Percentiles rank a stretch among this genome's conserved stretches.
These are phyloP conservation scores for Pentalonia nigronervosa DNA, from an alignment of 1,140 invertebrate species.

Conservation along the genomic window DNA sequence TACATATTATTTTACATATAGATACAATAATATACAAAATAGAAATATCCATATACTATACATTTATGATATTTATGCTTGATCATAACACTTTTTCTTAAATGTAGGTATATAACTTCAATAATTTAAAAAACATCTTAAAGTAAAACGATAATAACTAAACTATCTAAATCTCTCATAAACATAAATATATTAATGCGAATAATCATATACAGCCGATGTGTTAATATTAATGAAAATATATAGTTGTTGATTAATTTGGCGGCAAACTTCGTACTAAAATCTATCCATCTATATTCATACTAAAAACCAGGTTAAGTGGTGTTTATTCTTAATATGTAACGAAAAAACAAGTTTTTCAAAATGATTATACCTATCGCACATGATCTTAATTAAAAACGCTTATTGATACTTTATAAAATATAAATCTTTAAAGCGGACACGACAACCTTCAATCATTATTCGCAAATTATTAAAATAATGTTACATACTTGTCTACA, in stretches of 20 bases:
- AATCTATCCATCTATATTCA: background rate
- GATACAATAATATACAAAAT: background rate
- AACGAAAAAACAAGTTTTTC: constrained; percentile 1
- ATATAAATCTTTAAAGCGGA: background rate
- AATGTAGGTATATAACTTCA: too few species aligned
- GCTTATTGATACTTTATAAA: background rate
- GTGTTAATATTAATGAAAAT: background rate
- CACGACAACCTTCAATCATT: background rate
- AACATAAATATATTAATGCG: background rate
- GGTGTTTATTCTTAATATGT: background rate
- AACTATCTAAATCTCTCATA: too few species aligned
- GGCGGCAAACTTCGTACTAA: background rate
- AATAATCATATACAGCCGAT: background rate
- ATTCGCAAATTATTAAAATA: constrained; percentile 9
- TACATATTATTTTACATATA: too few species aligned
- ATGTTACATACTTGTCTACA: background rate
- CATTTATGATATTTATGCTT: background rate
- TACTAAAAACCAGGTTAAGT: constrained; percentile 2
- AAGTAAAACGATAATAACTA: too few species aligned
- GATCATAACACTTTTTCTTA: background rate
- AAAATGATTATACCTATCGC: background rate
- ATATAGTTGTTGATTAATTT: background rate
- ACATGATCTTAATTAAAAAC: background rate
- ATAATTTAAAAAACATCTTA: background rate
- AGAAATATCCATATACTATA: background rate